Evolutionary conservation across 2,888 invertebrate species (phyloP).

Genomic region (Caenorhabditis imperialis): DNA sequence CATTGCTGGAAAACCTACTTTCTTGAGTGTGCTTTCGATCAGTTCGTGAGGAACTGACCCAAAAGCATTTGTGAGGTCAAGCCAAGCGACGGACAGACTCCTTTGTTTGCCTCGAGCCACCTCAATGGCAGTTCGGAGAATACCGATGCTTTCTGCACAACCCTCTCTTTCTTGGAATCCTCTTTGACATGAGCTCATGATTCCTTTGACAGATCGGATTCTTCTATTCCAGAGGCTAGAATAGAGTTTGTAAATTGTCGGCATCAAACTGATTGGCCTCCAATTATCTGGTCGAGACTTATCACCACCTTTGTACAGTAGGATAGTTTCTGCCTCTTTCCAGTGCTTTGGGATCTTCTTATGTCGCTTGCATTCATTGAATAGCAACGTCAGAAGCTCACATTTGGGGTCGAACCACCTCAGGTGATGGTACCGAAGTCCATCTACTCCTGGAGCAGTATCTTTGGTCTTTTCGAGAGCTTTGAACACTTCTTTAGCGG

Average conservation of each 20-base stretch:
- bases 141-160: slow-evolving; percentile 19
- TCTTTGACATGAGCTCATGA: slow-evolving; percentile 20
- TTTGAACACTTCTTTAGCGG: background rate
- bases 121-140: slow-evolving; percentile 30
- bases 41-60: slow-evolving; percentile 27
- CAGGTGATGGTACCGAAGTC: background rate
- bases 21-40: slow-evolving; percentile 1
- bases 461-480: background rate
- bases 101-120: background rate
- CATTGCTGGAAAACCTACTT: slow-evolving; percentile 13
- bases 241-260: slow-evolving; percentile 6
- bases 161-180: slow-evolving; percentile 21
- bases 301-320: slow-evolving; percentile 18
- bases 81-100: slow-evolving; percentile 22
- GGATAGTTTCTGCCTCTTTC: slow-evolving; percentile 29
- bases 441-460: slow-evolving; percentile 6
- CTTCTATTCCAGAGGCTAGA: slow-evolving; percentile 9
- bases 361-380: background rate
- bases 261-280: slow-evolving; percentile 10
- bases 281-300: slow-evolving; percentile 6
- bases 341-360: slow-evolving; percentile 9
- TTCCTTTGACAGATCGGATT: background rate
- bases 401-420: slow-evolving; percentile 2
- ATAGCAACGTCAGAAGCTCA: background rate
- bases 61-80: slow-evolving; percentile 42